Base-by-base conservation (phyloP, 2,797 vertebrate species). In the Pseudochirops corinnae region DNA sequence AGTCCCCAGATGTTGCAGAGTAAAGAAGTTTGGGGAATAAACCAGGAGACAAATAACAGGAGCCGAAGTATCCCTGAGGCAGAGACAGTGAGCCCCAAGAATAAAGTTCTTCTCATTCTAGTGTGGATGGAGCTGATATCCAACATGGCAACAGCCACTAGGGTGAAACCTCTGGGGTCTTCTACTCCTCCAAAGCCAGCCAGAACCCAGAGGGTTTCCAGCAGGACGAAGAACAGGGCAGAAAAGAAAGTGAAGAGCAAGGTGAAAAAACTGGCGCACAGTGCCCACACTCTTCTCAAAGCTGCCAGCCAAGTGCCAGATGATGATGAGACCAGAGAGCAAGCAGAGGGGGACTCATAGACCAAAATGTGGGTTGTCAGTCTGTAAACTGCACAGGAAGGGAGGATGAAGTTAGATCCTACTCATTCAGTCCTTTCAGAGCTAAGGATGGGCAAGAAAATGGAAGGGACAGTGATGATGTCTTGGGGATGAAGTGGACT, bases 1-100 rank as follows among this genome's bases (percentile, higher is more conserved):
- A 99, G 98, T 67, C 99, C 99, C 90, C 98, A 98, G 0, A 98
- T 56, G 18, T 99, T 99, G 55, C 98, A 98, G 94, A 99, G 1
- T 91, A 99, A 96, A 2, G 98, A 98, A 29, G 98, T 98, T 90
- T 90, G 96, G 4, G 98, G 99, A 9, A 99, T 97, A 93, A 99
- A 97, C 96, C 98, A 98, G 0, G 98, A 98, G 10, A 97, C 1
- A 0, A 97, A 97, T 16, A 99, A 98, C 90, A 98, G 94, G 1
- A 98, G 46, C 98, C 98, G 98, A 0, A 98, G 98, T 94, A 99
- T 94, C 91, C 98, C 93, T 91, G 96, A 53, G 0, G 98, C 97
- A 0, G 98, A 99, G 14, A 98, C 93, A 0, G 98, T 97, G 93
- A 96, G 24, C 0, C 98, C 98, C 0, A 98, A 98, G 7, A 99